Base-by-base conservation (phyloP, 2,888 invertebrate genomes). In the Lasioglossum lativentre region DNA sequence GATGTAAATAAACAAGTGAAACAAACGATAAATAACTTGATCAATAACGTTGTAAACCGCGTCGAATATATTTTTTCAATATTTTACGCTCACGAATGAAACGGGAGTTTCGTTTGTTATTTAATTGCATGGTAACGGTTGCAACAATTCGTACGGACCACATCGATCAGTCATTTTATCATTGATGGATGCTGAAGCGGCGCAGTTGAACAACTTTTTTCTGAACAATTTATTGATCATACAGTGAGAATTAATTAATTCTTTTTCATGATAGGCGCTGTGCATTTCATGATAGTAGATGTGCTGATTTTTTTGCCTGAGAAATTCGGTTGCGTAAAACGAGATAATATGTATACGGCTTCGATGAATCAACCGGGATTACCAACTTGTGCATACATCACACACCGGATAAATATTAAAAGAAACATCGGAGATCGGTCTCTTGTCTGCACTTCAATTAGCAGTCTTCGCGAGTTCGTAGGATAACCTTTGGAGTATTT, bases 371-470 rank as follows among this genome's bases (percentile, higher is more conserved):
- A 83, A 14, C 23, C 45, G 16, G 27, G 16, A 63, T 30, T 63
- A 34, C 45, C 42, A 19, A 47, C 14, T 16, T 19, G 38, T 30
- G 6, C 56, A 42, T n/a, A 16, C 68, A 56, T 47, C 56, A 10
- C 27, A 23, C 42, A 16, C 47, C 19, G 45, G 27, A 45, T 27
- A 56, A 75, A 38, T 72, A 82, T 78, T 52, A 40, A 72, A 63
- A 40, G 34, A 74, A 16, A 5, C 30, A 82, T 70, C 42, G 45
- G 42, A 34, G n/a, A 74, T 45, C 10, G 45, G 1, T 30, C 40
- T 66, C 38, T 63, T 71, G 16, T 66, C 47, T 30, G 1, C 27
- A 10, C 16, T 82, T 72, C 40, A 75, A 83, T 72, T 47, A 75
- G 34, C 42, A 73, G 52, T 45, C 10, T 40, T 27, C 19, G 30